A percentile compares a stretch with the other conserved stretches of the same genome.
Evolutionary conservation across 2,888 invertebrate genomes (phyloP).

Genomic region (Phaonia tiefii): DNA sequence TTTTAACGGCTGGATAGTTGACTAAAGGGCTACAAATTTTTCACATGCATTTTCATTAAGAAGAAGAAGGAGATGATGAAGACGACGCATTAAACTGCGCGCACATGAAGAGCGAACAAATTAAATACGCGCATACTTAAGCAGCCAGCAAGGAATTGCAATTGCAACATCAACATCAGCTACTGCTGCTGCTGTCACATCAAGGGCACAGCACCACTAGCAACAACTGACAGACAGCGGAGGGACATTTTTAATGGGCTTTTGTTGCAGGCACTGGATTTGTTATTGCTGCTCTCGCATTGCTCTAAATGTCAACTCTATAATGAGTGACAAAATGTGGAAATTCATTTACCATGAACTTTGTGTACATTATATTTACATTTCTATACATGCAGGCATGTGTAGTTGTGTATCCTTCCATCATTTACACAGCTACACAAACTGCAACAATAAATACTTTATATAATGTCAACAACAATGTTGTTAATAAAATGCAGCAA

Average conservation of each 20-base stretch:
- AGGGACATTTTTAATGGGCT: neutral
- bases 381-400: neutral
- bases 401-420: constrained; percentile 7
- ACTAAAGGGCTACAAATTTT: neutral
- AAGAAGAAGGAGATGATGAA: constrained; percentile 16
- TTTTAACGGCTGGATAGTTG: neutral
- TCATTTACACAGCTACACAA: constrained; percentile 8
- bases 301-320: constrained; percentile 53
- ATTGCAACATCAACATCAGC: constrained; percentile 39
- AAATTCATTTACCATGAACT: constrained; percentile 61
- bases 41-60: constrained; percentile 51
- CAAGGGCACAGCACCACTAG: constrained; percentile 29
- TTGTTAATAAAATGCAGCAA: constrained; percentile 53
- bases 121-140: constrained; percentile 53
- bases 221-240: neutral
- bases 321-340: constrained; percentile 41
- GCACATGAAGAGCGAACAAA: constrained; percentile 32
- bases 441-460: neutral
- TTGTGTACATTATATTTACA: constrained; percentile 27
- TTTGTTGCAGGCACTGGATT: neutral
- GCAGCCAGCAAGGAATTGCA: constrained; percentile 38
- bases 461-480: constrained; percentile 62
- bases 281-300: neutral
- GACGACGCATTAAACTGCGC: constrained; percentile 23
- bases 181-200: neutral